A percentile compares a stretch with the other conserved stretches of the same genome.
These are phyloP conservation scores for Pseudorhombus dupliciocellatus DNA, from an alignment of 2,113 vertebrate species.

Conservation along the genomic window DNA sequence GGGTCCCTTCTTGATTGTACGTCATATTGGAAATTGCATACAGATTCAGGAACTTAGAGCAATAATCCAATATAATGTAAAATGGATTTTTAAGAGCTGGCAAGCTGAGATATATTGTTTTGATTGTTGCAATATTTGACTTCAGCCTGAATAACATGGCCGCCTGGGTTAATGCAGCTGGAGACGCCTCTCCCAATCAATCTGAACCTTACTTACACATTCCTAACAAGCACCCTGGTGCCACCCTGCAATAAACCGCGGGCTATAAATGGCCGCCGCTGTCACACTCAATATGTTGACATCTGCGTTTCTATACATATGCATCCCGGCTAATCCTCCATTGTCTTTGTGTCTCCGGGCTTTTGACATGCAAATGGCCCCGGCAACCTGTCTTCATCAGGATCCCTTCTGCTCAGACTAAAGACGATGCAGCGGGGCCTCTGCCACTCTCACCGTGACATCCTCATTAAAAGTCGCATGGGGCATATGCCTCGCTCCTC, in stretches of 20 bases:
- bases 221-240: neutral
- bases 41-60: neutral
- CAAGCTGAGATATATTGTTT: too few relatives aligned
- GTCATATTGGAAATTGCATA: neutral
- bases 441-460: slow-evolving; percentile 60
- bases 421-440: slow-evolving; percentile 17
- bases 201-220: slow-evolving; percentile 5
- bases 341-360: slow-evolving; percentile 65
- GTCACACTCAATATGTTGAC: slow-evolving; percentile 60
- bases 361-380: slow-evolving; percentile 78
- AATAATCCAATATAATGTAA: neutral
- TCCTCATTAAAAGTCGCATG: slow-evolving; percentile 53
- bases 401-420: slow-evolving; percentile 51
- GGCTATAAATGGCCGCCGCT: slow-evolving; percentile 35
- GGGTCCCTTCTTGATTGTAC: slow-evolving; percentile 9
- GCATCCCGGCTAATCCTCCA: slow-evolving; percentile 48
- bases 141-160: neutral
- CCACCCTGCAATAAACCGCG: slow-evolving; percentile 7
- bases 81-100: neutral
- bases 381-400: slow-evolving; percentile 70
- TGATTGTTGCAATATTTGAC: neutral
- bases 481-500: slow-evolving; percentile 50
- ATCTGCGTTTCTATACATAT: slow-evolving; percentile 63
- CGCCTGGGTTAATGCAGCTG: neutral
- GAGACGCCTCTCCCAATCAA: slow-evolving; percentile 16